phyloP scores from a whole-genome alignment of 2,888 invertebrate genomes.

The Ophion costatus region DNA sequence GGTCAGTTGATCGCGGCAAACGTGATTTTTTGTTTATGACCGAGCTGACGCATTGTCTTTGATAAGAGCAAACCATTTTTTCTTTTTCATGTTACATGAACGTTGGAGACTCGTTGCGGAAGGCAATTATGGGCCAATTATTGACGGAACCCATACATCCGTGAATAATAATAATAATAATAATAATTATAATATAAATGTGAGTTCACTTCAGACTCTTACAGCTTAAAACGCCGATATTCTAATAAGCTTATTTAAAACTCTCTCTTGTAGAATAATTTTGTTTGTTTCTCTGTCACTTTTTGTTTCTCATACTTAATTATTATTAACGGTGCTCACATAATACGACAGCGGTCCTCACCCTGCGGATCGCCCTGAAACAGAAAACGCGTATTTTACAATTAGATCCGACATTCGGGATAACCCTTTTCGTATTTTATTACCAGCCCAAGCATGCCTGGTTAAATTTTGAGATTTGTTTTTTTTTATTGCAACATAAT shows the following conservation, averaged over 20 bases:
- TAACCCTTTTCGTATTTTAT: slow-evolving; percentile 39
- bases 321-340: slow-evolving; percentile 82
- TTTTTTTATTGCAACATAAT: slow-evolving; percentile 26
- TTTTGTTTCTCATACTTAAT: slow-evolving; percentile 59
- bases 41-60: slow-evolving; percentile 16
- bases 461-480: slow-evolving; percentile 51
- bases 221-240: slow-evolving; percentile 64
- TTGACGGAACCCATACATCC: slow-evolving; percentile 21
- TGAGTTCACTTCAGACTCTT: slow-evolving; percentile 56
- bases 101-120: slow-evolving; percentile 42
- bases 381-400: slow-evolving; percentile 70
- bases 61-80: slow-evolving; percentile 14
- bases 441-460: slow-evolving; percentile 64
- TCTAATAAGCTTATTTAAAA: slow-evolving; percentile 68
- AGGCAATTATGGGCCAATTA: slow-evolving; percentile 34
- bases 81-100: slow-evolving; percentile 7
- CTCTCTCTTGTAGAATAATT: slow-evolving; percentile 50
- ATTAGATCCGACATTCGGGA: slow-evolving; percentile 62
- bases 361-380: slow-evolving; percentile 83
- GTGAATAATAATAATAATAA: slow-evolving; percentile 41
- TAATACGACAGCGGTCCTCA: slow-evolving; percentile 86
- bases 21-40: slow-evolving; percentile 14
- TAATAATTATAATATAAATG: slow-evolving; percentile 53
- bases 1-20: slow-evolving; percentile 10
- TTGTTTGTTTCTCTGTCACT: slow-evolving; percentile 19